Base-by-base conservation (phyloP, 2,113 vertebrate genomes). In the Glaucidium brasilianum region DNA sequence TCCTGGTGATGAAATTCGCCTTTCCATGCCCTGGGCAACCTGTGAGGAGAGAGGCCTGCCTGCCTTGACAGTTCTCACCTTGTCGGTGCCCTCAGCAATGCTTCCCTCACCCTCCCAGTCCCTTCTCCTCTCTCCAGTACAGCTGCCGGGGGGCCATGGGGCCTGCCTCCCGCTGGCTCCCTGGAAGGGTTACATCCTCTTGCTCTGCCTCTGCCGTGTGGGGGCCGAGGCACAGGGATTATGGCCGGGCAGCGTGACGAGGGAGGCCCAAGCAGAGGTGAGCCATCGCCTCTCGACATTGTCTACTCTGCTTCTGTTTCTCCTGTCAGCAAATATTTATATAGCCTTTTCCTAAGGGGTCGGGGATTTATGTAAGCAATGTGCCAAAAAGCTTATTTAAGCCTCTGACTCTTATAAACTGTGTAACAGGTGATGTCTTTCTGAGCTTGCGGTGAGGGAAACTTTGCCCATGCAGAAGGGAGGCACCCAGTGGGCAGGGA, bases 161-260 rank as follows among this genome's bases (percentile, higher is more conserved):
- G 2, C 19, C 58, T n/a, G 34, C 30, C 39, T 62, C 9, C 71
- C 4, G 2, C 67, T 9, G 15, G 9, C 7, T 71, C 12, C 34
- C 32, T 29, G 68, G 21, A 62, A 71, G 18, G 18, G 30, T 39
- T 49, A 59, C 23, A 39, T 23, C 14, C 35, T 18, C 13, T 45
- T 35, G 15, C 34, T 62, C 39, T 1, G 2, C 67, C 63, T 56
- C 27, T 84, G 45, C 32, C 3, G 2, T 3, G 6, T 10, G 15
- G 62, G 62, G 47, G 32, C 25, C 0, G 4, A 62, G 30, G 12
- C 47, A 13, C 20, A 32, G 64, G 27, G 26, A 25, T 37, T 1
- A 0, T 1, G 1, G 29, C 62, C 82, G 41, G 15, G 29, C 47
- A 43, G 20, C 1, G 1, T 22, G 47, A 47, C 1, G 1, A 15